phyloP scores from a whole-genome alignment of 1,140 invertebrate genomes.

The Rhagoletis zephyria region DNA sequence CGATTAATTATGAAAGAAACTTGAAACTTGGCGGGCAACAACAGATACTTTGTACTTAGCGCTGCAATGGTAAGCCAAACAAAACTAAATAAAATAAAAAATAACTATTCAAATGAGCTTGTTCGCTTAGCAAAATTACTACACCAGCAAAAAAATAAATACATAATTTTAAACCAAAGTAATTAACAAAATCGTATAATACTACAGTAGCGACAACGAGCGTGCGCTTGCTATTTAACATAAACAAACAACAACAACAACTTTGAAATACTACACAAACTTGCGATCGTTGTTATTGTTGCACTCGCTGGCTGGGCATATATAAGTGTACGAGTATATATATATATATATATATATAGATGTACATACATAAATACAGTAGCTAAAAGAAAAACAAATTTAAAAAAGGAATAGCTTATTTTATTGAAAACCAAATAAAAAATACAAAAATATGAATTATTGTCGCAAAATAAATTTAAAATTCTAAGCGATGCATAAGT shows the following conservation, averaged over 20 bases:
- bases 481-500: too few species aligned
- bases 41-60: not conserved
- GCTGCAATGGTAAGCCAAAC: not conserved
- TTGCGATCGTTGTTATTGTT: not conserved
- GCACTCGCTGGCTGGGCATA: too few species aligned
- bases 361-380: too few species aligned
- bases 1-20: constrained; percentile 27
- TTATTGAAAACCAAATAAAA: too few species aligned
- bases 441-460: too few species aligned
- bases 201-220: not conserved
- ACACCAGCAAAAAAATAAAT: not conserved
- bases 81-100: not conserved
- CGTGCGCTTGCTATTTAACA: not conserved
- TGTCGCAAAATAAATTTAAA: too few species aligned
- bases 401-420: too few species aligned
- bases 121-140: constrained; percentile 35
- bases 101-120: not conserved
- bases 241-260: not conserved
- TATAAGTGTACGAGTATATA: too few species aligned
- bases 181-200: constrained; percentile 33
- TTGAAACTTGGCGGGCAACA: constrained; percentile 33
- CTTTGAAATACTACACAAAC: not conserved
- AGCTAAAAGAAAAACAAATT: too few species aligned
- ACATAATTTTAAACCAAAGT: constrained; percentile 47
- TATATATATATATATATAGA: too few species aligned